Conservation (phyloP, 2,113 vertebrate genomes). For the Fukomys damarensis region DNA sequence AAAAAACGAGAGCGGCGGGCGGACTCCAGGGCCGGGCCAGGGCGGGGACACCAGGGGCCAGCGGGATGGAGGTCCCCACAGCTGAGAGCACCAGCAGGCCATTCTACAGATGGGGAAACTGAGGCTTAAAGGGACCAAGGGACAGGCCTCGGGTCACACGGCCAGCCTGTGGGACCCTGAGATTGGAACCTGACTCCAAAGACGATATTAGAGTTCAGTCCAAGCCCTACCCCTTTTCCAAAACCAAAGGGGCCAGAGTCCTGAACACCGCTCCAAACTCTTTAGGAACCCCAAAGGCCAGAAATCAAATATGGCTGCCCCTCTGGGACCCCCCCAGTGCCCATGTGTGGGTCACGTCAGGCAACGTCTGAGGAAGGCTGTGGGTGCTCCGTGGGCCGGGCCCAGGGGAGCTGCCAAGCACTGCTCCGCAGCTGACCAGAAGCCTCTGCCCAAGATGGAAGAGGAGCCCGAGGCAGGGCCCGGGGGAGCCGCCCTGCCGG, state of each 20-base stretch:
- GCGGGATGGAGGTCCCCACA: neutral
- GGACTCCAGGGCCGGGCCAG: neutral
- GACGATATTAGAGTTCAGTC: neutral
- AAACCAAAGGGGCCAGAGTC: neutral
- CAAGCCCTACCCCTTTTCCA: neutral
- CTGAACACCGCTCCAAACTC: neutral
- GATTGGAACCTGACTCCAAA: neutral
- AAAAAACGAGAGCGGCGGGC: neutral
- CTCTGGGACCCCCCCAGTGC: neutral
- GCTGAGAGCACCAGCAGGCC: neutral
- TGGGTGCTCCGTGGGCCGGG: neutral
- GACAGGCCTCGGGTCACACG: neutral
- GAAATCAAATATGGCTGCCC: neutral
- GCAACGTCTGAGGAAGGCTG: neutral
- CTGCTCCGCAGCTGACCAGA: neutral
- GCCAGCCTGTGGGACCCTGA: neutral
- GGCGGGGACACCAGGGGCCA: neutral
- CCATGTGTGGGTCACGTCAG: neutral
- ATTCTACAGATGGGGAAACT: neutral
- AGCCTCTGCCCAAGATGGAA: slow-evolving; percentile 10
- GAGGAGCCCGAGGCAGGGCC: neutral
- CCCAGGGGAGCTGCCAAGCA: neutral
- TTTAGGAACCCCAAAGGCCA: neutral
- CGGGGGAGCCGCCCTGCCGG: neutral
- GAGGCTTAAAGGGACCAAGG: neutral